Conservation (phyloP, 2,888 invertebrate genomes). For the Crocallis elinguaria region DNA sequence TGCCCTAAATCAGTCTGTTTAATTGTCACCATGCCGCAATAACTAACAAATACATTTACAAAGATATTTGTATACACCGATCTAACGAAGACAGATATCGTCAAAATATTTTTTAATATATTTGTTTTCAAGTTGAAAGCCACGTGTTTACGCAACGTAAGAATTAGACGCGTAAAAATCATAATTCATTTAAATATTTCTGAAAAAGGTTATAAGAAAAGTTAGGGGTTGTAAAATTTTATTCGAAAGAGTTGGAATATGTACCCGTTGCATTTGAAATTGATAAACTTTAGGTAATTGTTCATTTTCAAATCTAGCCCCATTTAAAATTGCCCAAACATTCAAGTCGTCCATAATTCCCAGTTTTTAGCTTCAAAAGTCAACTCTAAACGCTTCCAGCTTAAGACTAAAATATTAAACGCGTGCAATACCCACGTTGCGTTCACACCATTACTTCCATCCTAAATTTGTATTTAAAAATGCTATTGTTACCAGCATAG, state of each 20-base stretch:
- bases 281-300: too few species aligned
- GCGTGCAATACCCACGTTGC: conserved; percentile 20
- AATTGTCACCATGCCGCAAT: conserved; percentile 61
- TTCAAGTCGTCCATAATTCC: too few species aligned
- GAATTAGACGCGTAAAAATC: conserved; percentile 6
- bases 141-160: conserved; percentile 8
- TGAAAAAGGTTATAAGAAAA: conserved; percentile 3
- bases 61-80: conserved; percentile 75
- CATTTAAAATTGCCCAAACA: too few species aligned
- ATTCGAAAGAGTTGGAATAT: too few species aligned
- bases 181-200: neutral
- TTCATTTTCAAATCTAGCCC: too few species aligned
- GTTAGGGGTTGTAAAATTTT: neutral
- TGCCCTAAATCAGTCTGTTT: conserved; percentile 76
- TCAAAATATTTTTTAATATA: conserved; percentile 60
- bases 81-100: conserved; percentile 72
- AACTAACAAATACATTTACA: conserved; percentile 71
- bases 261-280: too few species aligned
- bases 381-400: too few species aligned
- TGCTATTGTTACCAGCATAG: conserved; percentile 69
- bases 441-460: conserved; percentile 18
- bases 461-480: conserved; percentile 45
- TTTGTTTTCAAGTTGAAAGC: conserved; percentile 27
- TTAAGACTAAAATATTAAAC: too few species aligned
- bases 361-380: too few species aligned